These are phyloP conservation scores for Bothrops jararaca DNA, from an alignment of 2,113 vertebrate species.

Conservation along the genomic window DNA sequence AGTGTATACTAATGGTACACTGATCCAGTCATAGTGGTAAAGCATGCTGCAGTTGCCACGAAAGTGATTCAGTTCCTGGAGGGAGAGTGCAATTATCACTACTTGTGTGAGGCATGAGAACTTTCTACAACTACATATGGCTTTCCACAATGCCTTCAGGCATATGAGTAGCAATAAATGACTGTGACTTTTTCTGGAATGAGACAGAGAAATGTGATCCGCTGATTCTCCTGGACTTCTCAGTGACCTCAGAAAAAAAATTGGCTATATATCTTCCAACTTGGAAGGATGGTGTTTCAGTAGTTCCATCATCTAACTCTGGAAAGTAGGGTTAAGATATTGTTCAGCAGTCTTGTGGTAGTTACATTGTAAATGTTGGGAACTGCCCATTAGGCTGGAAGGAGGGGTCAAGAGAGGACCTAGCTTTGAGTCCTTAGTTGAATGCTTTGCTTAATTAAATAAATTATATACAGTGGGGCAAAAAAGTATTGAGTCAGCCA, in stretches of 20 bases:
- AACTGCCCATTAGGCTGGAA: not conserved
- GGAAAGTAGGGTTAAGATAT: not conserved
- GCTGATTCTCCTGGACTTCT: not conserved
- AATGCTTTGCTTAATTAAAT: not conserved
- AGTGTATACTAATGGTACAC: constrained; percentile 87
- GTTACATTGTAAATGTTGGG: not conserved
- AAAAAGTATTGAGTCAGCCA: too few species aligned
- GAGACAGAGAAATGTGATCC: not conserved
- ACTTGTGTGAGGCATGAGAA: not conserved
- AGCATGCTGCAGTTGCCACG: constrained; percentile 87
- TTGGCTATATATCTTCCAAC: not conserved
- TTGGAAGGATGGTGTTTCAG: not conserved
- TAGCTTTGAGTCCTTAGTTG: not conserved
- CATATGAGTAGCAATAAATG: not conserved
- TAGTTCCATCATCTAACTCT: not conserved
- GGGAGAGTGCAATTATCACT: not conserved
- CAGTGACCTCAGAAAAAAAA: not conserved
- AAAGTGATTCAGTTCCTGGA: constrained; percentile 83
- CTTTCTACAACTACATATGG: not conserved
- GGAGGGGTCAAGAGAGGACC: not conserved
- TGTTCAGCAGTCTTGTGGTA: not conserved
- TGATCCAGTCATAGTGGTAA: constrained; percentile 94
- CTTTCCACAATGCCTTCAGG: not conserved
- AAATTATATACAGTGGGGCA: too few species aligned
- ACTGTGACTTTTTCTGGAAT: not conserved